Conservation (phyloP, 2,113 vertebrate genomes). For the Chaenocephalus aceratus region DNA sequence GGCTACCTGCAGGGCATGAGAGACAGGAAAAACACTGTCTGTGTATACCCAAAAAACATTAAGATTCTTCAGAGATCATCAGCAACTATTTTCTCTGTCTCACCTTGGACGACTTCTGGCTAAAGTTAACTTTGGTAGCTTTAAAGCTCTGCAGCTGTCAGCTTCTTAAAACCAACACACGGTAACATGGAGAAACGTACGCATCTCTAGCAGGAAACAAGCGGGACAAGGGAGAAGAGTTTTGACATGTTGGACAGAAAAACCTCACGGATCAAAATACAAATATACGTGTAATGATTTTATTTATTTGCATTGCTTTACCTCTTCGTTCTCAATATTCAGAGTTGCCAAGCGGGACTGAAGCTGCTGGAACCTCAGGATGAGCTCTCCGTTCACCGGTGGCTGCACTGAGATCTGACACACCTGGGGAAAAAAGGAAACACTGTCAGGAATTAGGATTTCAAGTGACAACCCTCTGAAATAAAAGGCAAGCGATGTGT, state of each 20-base stretch:
- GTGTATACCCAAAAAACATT: conserved; percentile 13
- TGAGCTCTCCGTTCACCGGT: conserved; percentile 93
- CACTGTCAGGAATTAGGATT: not conserved
- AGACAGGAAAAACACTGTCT: conserved; percentile 7
- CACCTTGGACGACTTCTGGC: conserved; percentile 56
- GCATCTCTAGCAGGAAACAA: not conserved
- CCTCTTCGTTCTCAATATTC: conserved; percentile 99
- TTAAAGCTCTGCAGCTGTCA: conserved; percentile 19
- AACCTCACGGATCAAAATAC: not conserved
- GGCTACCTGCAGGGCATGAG: conserved; percentile 57
- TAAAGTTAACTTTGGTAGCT: conserved; percentile 53
- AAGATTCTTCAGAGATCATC: conserved; percentile 42
- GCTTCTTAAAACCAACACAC: conserved; percentile 3
- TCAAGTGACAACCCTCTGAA: not conserved
- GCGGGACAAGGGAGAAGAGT: not conserved
- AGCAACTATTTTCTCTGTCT: conserved; percentile 29
- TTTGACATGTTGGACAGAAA: not conserved
- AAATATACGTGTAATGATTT: not conserved
- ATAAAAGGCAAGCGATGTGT: not conserved
- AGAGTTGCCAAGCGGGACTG: conserved; percentile 95
- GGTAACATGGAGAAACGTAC: not conserved
- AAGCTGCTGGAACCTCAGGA: conserved; percentile 95
- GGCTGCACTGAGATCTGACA: conserved; percentile 96
- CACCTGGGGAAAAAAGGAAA: conserved; percentile 82
- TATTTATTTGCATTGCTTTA: conserved; percentile 66